Conservation (phyloP, 37 sponge, comb jelly and placozoan genomes). For the Halichondria panicea region DNA sequence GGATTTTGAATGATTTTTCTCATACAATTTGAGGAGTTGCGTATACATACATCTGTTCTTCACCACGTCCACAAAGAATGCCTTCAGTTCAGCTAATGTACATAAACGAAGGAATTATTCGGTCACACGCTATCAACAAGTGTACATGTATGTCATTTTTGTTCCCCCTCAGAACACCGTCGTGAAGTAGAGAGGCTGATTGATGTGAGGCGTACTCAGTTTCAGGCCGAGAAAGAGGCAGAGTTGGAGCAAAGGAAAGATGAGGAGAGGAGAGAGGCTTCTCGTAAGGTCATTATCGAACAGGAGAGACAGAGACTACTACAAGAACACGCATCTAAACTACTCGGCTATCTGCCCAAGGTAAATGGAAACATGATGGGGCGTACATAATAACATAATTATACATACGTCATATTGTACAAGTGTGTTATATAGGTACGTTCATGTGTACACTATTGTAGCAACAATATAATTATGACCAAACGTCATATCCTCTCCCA, state of each 20-base stretch:
- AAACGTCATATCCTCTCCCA: conserved; percentile 7
- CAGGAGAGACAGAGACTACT: conserved; percentile 95
- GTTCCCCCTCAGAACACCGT: conserved; percentile 74
- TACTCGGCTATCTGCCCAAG: conserved; percentile 94
- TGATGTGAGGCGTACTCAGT: conserved; percentile 78
- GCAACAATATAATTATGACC: background rate
- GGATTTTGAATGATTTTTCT: too few relatives aligned
- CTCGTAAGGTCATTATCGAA: conserved; percentile 80
- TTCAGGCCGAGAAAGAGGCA: conserved; percentile 78
- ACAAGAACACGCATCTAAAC: conserved; percentile 87
- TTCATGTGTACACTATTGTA: background rate
- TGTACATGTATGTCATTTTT: too few relatives aligned
- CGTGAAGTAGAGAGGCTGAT: conserved; percentile 92
- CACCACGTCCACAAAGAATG: too few relatives aligned
- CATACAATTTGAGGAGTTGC: too few relatives aligned
- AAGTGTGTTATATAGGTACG: background rate
- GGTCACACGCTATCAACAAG: too few relatives aligned
- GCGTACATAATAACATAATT: background rate
- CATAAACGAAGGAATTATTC: too few relatives aligned
- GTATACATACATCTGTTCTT: too few relatives aligned
- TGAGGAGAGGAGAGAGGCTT: conserved; percentile 59
- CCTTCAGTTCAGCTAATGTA: too few relatives aligned
- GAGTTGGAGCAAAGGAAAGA: conserved; percentile 79
- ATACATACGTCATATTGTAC: background rate
- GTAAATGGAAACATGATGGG: conserved; percentile 12